Evolutionary conservation across 2,888 invertebrate genomes (phyloP), one percentile per base, ranked within the genome.

Genomic region (Morpho helenor): DNA sequence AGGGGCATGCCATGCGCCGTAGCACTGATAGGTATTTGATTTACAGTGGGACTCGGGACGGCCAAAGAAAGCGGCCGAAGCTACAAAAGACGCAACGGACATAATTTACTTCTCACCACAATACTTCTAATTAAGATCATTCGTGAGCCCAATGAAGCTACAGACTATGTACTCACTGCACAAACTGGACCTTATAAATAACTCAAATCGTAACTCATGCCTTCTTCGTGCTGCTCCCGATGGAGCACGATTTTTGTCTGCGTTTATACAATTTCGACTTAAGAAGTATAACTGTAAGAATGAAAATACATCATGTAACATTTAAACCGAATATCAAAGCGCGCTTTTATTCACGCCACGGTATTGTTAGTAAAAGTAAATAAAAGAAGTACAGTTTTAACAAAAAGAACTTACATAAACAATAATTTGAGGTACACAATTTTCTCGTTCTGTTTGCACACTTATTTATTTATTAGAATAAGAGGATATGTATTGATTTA

Each of bases 81-180:
- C 66, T 70, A 76, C 78, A 77, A 80, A 79, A 77, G 80, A 74
- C 63, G 71, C 77, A 70, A 73, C 73, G 69, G 72, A 68, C 75
- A 82, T 87, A 84, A 84, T 83, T 87, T 86, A 86, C 80, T 71
- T 77, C 76, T 75, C 73, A 64, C 76, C 74, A 89, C 87, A 88
- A 88, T 87, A 81, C 84, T 85, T 87, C 87, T 89, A 87, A 89
- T 88, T 88, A 88, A 87, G 89, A 87, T 87, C 85, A 85, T 83
- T 83, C 86, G 84, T 84, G 82, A 78, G 80, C 63, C 78, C 79
- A 77, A 83, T 79, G 83, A 79, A 79, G 76, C 76, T 69, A 75
- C 80, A 76, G 76, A 81, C 79, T 81, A 78, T 81, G 77, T 79
- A 75, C 80, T 76, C 76, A 74, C 76, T 80, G 79, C 77, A 82